phyloP scores from a whole-genome alignment of 2,113 vertebrate species.

The Cyanoderma ruficeps region DNA sequence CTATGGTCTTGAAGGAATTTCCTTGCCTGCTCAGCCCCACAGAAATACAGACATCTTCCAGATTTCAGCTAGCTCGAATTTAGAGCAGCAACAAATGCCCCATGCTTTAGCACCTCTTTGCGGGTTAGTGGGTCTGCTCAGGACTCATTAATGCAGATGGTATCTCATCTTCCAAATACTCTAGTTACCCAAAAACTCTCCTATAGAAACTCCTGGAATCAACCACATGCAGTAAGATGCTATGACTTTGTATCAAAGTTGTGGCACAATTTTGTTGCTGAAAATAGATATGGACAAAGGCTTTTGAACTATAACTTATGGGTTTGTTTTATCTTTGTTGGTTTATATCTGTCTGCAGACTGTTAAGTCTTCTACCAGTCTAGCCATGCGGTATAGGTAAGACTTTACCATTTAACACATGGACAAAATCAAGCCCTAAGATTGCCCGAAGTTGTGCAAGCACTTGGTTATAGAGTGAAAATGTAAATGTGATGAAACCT shows the following conservation, averaged over 20 bases:
- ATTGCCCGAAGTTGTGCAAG: neutral
- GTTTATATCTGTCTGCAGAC: neutral
- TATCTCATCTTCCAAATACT: neutral
- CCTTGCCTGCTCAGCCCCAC: neutral
- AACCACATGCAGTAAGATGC: accelerated
- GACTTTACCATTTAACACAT: neutral
- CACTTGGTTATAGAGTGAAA: neutral
- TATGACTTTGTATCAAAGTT: neutral
- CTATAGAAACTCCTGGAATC: neutral
- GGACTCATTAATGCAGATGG: neutral
- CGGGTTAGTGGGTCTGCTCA: accelerated
- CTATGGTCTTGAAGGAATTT: neutral
- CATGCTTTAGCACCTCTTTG: neutral
- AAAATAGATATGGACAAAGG: neutral
- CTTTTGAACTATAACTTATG: neutral
- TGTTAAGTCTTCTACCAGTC: neutral
- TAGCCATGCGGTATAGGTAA: neutral
- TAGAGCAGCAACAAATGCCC: neutral
- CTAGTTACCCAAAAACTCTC: neutral
- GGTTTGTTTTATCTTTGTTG: neutral
- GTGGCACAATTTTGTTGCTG: neutral
- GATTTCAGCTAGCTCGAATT: neutral
- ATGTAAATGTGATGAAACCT: neutral
- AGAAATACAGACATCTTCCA: neutral
- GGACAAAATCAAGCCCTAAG: neutral